Percentiles rank a stretch among this genome's conserved stretches.
phyloP scores from a whole-genome alignment of 2,888 invertebrate genomes.

The Drosophila neutralis region DNA sequence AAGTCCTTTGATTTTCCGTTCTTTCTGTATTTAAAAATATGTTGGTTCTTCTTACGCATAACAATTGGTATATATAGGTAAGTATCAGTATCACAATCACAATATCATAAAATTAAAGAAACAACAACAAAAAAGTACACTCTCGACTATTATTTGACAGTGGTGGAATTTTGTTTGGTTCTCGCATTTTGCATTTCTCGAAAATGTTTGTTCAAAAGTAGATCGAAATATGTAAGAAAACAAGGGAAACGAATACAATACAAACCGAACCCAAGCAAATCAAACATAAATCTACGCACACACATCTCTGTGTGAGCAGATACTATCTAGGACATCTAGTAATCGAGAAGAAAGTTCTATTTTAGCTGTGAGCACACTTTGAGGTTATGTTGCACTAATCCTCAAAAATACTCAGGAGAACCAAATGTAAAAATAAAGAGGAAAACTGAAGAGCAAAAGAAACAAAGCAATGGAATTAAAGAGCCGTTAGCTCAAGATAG shows the following conservation, averaged over 20 bases:
- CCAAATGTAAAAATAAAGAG: slow-evolving; percentile 1
- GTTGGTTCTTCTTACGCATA: slow-evolving; percentile 31
- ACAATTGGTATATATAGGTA: slow-evolving; percentile 17
- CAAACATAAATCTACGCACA: slow-evolving; percentile 62
- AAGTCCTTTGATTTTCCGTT: slow-evolving; percentile 45
- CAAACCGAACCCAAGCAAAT: slow-evolving; percentile 78
- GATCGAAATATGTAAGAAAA: slow-evolving; percentile 33
- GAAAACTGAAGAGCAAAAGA: slow-evolving; percentile 15
- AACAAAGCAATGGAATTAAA: slow-evolving; percentile 15
- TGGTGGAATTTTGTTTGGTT: slow-evolving; percentile 32
- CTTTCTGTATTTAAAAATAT: background rate
- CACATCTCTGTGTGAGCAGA: slow-evolving; percentile 16
- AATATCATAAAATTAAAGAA: slow-evolving; percentile 48
- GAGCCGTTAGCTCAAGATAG: slow-evolving; percentile 17
- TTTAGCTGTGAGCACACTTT: slow-evolving; percentile 11
- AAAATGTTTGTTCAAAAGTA: slow-evolving; percentile 16
- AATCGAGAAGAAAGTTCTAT: slow-evolving; percentile 22
- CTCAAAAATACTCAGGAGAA: slow-evolving; percentile 17
- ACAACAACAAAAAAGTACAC: slow-evolving; percentile 83
- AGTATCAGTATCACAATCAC: slow-evolving; percentile 20
- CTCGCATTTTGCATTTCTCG: slow-evolving; percentile 31
- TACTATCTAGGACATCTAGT: slow-evolving; percentile 8
- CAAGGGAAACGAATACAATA: slow-evolving; percentile 34
- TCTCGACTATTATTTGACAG: slow-evolving; percentile 44
- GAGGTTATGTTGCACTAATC: slow-evolving; percentile 9